These are phyloP conservation scores for Enteromius argenteus DNA, from an alignment of 2,797 vertebrate genomes.

Conservation along the genomic window DNA sequence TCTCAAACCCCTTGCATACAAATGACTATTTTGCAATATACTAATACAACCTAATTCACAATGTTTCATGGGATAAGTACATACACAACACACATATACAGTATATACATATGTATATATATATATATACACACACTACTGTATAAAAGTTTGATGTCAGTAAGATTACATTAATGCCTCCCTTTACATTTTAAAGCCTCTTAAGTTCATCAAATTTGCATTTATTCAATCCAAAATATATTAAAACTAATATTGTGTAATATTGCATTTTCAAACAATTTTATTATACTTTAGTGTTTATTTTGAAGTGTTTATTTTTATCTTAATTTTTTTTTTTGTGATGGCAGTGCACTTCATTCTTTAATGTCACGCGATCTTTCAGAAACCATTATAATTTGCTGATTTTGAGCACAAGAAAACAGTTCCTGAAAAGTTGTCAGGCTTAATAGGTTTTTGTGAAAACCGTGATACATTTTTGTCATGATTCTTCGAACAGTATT, in stretches of 20 bases:
- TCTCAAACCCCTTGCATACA: not conserved
- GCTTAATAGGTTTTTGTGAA: not conserved
- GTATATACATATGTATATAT: too few species aligned
- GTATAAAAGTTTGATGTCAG: not conserved
- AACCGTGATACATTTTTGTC: not conserved
- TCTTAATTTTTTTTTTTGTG: not conserved
- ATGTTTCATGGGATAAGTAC: not conserved
- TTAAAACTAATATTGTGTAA: not conserved
- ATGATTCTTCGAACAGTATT: not conserved
- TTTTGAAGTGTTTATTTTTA: too few species aligned
- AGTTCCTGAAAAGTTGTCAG: too few species aligned
- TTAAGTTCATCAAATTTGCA: not conserved
- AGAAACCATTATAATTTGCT: not conserved
- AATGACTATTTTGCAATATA: not conserved
- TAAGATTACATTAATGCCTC: not conserved
- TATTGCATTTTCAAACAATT: not conserved
- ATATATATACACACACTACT: not conserved
- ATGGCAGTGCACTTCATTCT: not conserved
- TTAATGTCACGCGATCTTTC: not conserved
- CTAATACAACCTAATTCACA: not conserved
- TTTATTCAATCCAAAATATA: not conserved
- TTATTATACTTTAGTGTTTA: not conserved
- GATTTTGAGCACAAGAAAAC: not conserved
- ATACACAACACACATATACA: too few species aligned
- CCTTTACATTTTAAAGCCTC: not conserved